These are phyloP conservation scores for Liparis tanakae DNA, from an alignment of 2,797 vertebrate species.

Conservation along the genomic window DNA sequence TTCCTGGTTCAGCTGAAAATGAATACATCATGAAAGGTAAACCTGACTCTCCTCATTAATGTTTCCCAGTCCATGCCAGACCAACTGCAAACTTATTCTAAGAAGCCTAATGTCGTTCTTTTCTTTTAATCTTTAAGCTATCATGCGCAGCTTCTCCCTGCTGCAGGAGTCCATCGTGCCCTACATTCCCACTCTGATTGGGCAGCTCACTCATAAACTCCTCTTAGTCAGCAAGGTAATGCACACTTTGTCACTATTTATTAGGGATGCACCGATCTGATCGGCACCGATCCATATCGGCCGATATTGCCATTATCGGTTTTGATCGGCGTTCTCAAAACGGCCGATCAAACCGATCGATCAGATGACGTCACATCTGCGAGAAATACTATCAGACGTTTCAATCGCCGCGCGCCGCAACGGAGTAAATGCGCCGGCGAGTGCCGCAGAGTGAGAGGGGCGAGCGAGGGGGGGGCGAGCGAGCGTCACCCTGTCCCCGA, in stretches of 20 bases:
- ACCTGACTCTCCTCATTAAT: background rate
- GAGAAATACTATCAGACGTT: no score
- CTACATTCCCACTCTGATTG: slow-evolving; percentile 95
- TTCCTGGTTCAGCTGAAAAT: slow-evolving; percentile 96
- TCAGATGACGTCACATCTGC: no score
- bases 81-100: slow-evolving; percentile 8
- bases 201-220: slow-evolving; percentile 96
- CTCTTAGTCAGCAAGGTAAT: slow-evolving; percentile 97
- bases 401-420: no score
- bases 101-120: slow-evolving; percentile 1
- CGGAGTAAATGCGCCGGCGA: no score
- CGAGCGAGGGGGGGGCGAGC: no score
- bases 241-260: background rate
- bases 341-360: no score
- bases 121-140: slow-evolving; percentile 82
- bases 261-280: no score
- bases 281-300: no score
- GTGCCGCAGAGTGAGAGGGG: no score
- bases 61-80: background rate
- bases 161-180: slow-evolving; percentile 96
- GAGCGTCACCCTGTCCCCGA: no score
- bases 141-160: slow-evolving; percentile 99
- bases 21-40: slow-evolving; percentile 99
- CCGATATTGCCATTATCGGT: no score
- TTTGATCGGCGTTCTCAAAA: no score